Conservation (phyloP, 2,888 invertebrate species). For the Pseudococcus longispinus region DNA sequence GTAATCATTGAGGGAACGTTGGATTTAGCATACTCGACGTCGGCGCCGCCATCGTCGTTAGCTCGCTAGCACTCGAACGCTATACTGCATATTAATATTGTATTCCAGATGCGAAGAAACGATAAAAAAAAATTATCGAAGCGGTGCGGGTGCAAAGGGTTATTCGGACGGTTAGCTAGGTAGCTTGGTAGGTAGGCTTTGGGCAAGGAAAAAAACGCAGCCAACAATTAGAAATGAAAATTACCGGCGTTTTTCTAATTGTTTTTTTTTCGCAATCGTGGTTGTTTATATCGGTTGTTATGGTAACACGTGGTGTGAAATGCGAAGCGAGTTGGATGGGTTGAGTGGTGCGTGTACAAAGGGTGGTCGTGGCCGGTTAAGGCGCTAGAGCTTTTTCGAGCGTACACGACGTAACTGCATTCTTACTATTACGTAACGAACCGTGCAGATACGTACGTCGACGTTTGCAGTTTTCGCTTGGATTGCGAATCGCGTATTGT, state of each 20-base stretch:
- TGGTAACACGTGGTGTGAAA: constrained; percentile 37
- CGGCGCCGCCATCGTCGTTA: neutral
- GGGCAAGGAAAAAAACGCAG: neutral
- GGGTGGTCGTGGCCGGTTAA: constrained; percentile 6
- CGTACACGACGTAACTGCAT: constrained; percentile 40
- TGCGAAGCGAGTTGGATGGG: neutral
- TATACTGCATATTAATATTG: neutral
- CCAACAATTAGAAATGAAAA: constrained; percentile 47
- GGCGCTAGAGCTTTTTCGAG: constrained; percentile 31
- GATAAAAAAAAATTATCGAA: neutral
- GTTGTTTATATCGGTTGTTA: constrained; percentile 48
- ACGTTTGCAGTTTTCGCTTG: constrained; percentile 25
- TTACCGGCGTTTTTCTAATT: constrained; percentile 50
- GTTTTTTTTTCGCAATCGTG: constrained; percentile 50
- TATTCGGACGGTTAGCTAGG: neutral
- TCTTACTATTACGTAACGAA: constrained; percentile 48
- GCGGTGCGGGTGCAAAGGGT: neutral
- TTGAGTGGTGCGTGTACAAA: neutral
- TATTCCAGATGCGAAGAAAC: neutral
- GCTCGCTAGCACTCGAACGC: too few relatives aligned
- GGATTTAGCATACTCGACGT: too few relatives aligned
- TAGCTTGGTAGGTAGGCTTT: neutral
- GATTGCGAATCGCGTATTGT: neutral
- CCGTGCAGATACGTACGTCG: constrained; percentile 27
- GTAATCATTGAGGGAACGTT: too few relatives aligned